phyloP scores from a whole-genome alignment of 2,797 vertebrate species.

The Meda fulgida region DNA sequence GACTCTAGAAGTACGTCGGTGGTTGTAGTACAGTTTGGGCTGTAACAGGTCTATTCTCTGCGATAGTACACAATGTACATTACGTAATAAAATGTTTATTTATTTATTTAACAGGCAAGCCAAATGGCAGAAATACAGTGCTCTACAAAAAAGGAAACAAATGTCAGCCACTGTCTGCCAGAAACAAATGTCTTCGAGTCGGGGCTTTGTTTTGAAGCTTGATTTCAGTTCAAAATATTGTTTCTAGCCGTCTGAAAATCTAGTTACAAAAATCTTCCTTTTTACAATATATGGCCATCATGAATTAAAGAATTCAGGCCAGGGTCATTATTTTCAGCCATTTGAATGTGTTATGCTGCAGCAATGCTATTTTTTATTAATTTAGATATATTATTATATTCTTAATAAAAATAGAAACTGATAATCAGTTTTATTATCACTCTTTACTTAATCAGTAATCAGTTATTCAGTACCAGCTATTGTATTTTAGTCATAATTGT shows the following conservation, averaged over 20 bases:
- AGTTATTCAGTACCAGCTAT: background rate
- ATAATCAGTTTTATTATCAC: background rate
- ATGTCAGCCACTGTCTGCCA: background rate
- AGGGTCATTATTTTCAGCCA: background rate
- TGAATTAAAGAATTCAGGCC: background rate
- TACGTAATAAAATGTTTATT: slow-evolving; percentile 34
- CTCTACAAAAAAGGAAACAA: background rate
- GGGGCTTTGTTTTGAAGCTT: background rate
- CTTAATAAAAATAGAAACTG: background rate
- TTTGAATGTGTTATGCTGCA: background rate
- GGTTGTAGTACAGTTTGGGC: background rate
- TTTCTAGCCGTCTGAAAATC: background rate
- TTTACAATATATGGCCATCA: background rate
- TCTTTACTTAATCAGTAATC: background rate
- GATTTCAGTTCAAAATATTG: background rate
- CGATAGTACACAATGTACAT: slow-evolving; percentile 31
- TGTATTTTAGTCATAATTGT: no score
- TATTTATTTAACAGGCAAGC: slow-evolving; percentile 7
- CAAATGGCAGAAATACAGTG: background rate
- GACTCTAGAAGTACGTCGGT: background rate
- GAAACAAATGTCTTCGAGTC: background rate
- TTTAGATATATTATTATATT: no score
- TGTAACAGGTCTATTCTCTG: slow-evolving; percentile 10
- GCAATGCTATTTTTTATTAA: no score
- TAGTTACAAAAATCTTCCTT: no score